phyloP scores from a whole-genome alignment of 2,113 vertebrate species.

The Callionymus lyra region DNA sequence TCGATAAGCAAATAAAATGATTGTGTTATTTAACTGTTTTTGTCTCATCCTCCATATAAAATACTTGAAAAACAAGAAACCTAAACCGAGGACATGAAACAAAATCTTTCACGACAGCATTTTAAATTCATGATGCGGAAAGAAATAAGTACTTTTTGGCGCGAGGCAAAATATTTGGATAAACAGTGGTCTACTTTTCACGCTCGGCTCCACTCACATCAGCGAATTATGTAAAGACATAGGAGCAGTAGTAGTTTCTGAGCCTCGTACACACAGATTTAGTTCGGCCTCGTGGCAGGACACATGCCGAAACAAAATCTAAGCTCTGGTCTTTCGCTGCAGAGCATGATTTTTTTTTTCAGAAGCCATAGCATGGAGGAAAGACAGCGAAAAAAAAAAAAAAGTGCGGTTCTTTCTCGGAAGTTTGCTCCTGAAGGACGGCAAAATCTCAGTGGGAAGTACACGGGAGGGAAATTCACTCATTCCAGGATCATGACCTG shows the following conservation, averaged over 20 bases:
- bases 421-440: constrained; percentile 44
- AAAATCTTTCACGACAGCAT: constrained; percentile 21
- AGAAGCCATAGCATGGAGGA: no score
- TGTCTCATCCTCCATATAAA: no score
- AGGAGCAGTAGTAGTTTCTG: constrained; percentile 41
- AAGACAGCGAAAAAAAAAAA: constrained; percentile 29
- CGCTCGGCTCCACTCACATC: constrained; percentile 37
- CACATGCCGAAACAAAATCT: constrained; percentile 27
- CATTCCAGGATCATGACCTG: constrained; percentile 60
- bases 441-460: constrained; percentile 25
- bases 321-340: constrained; percentile 29
- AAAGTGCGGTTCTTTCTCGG: constrained; percentile 41
- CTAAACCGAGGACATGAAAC: no score
- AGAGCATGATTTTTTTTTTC: no score
- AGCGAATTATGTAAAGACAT: constrained; percentile 60
- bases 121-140: constrained; percentile 18
- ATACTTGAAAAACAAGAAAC: no score
- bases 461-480: constrained; percentile 46
- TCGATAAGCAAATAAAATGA: no score
- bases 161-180: constrained; percentile 28
- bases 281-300: constrained; percentile 38
- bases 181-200: constrained; percentile 48
- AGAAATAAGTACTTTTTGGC: constrained; percentile 5
- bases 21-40: no score
- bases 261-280: constrained; percentile 56